phyloP scores from a whole-genome alignment of 2,888 invertebrate species.

The Sympetrum striolatum region DNA sequence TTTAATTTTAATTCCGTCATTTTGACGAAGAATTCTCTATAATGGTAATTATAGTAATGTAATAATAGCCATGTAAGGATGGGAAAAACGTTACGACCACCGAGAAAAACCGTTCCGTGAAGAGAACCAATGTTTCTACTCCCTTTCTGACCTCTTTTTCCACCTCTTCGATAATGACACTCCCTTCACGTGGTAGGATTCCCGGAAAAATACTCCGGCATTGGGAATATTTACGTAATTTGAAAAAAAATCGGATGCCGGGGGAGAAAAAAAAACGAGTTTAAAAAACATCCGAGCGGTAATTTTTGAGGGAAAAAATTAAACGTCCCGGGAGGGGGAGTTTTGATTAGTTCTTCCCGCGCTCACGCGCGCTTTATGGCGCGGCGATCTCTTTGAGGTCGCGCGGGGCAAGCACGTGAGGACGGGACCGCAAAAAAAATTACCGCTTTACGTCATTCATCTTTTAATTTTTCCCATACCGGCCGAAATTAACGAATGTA shows the following conservation, averaged over 20 bases:
- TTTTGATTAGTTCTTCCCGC: conserved; percentile 43
- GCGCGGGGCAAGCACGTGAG: conserved; percentile 42
- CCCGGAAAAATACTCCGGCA: neutral
- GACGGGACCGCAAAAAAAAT: conserved; percentile 17
- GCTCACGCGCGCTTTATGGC: conserved; percentile 25
- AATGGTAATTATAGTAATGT: no score
- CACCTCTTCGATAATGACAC: conserved; percentile 18
- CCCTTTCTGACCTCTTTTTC: neutral
- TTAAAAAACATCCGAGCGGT: neutral
- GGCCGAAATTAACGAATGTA: conserved; percentile 16
- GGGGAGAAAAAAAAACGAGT: neutral
- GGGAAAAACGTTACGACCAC: conserved; percentile 18
- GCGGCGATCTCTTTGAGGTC: conserved; percentile 42
- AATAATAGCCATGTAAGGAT: conserved; percentile 6
- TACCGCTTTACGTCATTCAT: neutral
- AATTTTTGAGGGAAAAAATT: neutral
- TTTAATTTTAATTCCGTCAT: no score
- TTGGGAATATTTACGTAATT: conserved; percentile 15
- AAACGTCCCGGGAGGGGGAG: neutral
- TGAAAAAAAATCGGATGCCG: neutral
- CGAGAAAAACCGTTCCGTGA: neutral
- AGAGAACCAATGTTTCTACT: conserved; percentile 8
- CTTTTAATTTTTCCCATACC: neutral
- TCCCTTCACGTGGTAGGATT: neutral
- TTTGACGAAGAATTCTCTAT: no score